Base-by-base conservation (phyloP, 2,888 invertebrate genomes). In the Chouioia cunea region DNA sequence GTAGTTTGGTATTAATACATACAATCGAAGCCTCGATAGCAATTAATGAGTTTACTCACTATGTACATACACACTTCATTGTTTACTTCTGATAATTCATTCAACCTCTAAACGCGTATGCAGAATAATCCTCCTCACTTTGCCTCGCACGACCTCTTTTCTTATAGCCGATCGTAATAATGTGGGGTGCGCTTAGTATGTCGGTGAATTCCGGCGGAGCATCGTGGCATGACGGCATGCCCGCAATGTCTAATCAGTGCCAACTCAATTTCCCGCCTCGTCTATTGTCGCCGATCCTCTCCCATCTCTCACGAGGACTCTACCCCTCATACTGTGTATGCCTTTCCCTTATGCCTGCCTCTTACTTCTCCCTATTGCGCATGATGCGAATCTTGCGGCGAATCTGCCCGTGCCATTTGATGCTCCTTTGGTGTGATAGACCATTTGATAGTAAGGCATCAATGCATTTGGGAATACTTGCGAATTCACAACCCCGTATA, bases 201-300 rank as follows among this genome's bases (percentile, higher is more conserved):
- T 58, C 62, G 63, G 46, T 57, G 76, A 79, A 83, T 83, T 83
- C 82, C 83, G 75, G 79, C 78, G 79, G 79, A 78, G 75, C 79
- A 78, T 79, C 78, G 76, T 77, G 80, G 80, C 80, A 80, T 77
- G 79, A 79, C 78, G 83, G 83, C 79, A 83, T 77, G 82, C 79
- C 75, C 76, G 83, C 83, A 81, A 83, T 83, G 83, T 83, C 82
- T 82, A 83, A 83, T 83, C 83, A 83, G 82, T 82, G 83, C 83
- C 82, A 81, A 80, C 81, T 83, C 83, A 82, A 83, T 83, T 83
- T 82, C 79, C 75, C 65, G 73, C 65, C 73, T 77, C 77, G 75
- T 78, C 78, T 77, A 80, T 81, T 80, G 80, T 80, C 81, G 77
- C 74, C 78, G 12, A 8, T 8, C 50, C 48, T 43, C 43, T 43